Percentiles rank a stretch among this genome's conserved stretches.
Conservation (phyloP, 2,113 vertebrate species). For the Silurus glanis region DNA sequence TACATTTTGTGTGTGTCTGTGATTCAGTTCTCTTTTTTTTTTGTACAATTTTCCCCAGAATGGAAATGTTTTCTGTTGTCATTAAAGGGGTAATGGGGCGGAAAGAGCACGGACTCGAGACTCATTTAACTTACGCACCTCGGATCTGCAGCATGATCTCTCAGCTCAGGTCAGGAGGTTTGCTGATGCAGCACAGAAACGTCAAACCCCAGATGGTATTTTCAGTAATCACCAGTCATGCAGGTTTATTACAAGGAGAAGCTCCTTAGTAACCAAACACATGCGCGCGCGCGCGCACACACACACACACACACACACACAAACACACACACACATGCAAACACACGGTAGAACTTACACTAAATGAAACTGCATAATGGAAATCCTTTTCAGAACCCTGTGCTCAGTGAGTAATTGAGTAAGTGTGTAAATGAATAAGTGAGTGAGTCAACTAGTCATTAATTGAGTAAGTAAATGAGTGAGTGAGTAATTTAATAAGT, state of each 20-base stretch:
- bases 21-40: conserved; percentile 1
- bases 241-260: background rate
- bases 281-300: background rate
- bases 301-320: background rate
- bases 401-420: no score
- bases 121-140: conserved; percentile 35
- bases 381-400: no score
- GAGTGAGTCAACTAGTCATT: no score
- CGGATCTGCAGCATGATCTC: conserved; percentile 6
- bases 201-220: background rate
- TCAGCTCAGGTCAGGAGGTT: background rate
- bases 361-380: background rate
- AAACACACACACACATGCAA: background rate
- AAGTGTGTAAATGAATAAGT: no score
- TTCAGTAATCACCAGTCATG: background rate
- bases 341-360: background rate
- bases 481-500: no score
- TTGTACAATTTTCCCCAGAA: background rate
- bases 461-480: no score
- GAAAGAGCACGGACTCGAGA: background rate
- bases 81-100: conserved; percentile 44
- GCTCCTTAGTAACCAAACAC: background rate
- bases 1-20: background rate
- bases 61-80: conserved; percentile 7
- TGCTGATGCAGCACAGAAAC: background rate